Evolutionary conservation across 53 echinoderm and acorn worm genomes (phyloP).

Genomic region (Temnopleurus reevesii): DNA sequence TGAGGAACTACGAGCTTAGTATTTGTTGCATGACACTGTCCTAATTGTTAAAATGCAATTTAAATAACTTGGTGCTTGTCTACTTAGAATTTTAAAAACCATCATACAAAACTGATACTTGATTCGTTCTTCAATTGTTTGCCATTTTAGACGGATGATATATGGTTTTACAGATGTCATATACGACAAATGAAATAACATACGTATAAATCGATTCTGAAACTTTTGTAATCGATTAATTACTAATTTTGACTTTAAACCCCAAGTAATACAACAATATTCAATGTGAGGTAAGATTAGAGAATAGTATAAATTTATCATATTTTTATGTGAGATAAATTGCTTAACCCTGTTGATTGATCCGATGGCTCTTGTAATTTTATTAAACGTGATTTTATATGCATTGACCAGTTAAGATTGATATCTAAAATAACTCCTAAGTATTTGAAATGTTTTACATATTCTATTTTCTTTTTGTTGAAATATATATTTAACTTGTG

Average conservation of each 20-base stretch:
- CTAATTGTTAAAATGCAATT: background rate
- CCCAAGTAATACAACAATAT: background rate
- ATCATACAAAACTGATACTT: background rate
- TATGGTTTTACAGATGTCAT: background rate
- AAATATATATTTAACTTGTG: too few species aligned
- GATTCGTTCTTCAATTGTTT: background rate
- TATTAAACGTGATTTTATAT: too few species aligned
- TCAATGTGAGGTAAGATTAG: background rate
- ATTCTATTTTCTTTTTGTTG: background rate
- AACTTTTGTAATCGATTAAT: background rate
- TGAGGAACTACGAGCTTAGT: too few species aligned
- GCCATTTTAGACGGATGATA: background rate
- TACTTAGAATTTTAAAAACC: background rate
- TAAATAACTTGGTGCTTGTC: background rate
- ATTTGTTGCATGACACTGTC: too few species aligned
- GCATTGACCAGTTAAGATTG: background rate
- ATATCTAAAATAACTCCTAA: background rate
- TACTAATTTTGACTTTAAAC: background rate
- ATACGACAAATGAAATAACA: background rate
- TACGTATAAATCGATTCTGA: background rate
- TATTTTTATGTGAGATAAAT: background rate
- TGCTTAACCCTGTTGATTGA: background rate
- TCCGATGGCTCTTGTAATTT: too few species aligned
- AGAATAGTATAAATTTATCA: background rate
- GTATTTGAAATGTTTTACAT: background rate